Evolutionary conservation across 2,113 vertebrate genomes (phyloP), one percentile per base, ranked within the genome.

Genomic region (Bucco capensis): DNA sequence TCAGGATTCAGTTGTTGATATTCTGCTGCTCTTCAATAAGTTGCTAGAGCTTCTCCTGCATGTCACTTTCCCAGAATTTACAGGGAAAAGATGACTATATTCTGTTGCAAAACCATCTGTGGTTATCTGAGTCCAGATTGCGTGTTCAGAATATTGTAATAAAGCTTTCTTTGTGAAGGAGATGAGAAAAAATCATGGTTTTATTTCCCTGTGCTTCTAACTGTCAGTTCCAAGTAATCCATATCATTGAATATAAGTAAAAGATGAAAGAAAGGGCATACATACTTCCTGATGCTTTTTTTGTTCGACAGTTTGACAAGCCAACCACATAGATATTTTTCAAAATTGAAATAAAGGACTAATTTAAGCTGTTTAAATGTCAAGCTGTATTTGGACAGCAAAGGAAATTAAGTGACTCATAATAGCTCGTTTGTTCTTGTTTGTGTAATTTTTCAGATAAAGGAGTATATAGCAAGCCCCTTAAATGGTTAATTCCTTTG

Each of bases 301-400:
- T 93, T 40, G 73, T 88, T 93, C 76, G 70, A 30, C 35, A 83
- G n/a, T 92, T 84, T 56, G 50, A 78, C 61, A 75, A 81, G 65
- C 35, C 49, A 90, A 91, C 60, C 25, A 60, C n/a, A 56, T 58
- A 47, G 4, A 70, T 40, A 49, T 86, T 78, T 90, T 87, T 85
- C 61, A 77, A 56, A 93, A 77, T 30, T 24, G 58, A 73, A 73
- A 51, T 75, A 79, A 87, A 90, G 49, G 82, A 91, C 65, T 93
- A 95, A 82, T 93, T 76, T 76, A 60, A 91, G 14, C 31, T 92
- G 37, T 72, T 96, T 89, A 96, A 82, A 83, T 92, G 88, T 93
- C 47, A 88, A 33, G 9, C 37, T 89, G 21, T 85, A 61, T 80
- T 85, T 83, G 78, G 35, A 71, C 46, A 92, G 54, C 38, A 37